phyloP scores from a whole-genome alignment of 2,888 invertebrate species.

The Rhagophthalmus giganteus region DNA sequence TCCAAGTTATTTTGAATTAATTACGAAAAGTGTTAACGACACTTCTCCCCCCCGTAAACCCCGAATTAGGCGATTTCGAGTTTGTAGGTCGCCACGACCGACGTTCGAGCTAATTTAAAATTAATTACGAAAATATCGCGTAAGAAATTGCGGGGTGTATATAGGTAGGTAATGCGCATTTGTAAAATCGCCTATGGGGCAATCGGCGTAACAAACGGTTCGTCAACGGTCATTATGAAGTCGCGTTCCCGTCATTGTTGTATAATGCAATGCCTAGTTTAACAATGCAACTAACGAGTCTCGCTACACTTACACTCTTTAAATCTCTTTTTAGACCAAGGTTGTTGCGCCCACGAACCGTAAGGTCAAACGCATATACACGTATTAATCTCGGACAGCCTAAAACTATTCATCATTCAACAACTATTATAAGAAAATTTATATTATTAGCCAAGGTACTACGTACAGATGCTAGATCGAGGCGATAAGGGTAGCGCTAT shows the following conservation, averaged over 20 bases:
- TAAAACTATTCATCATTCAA: background rate
- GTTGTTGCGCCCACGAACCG: slow-evolving; percentile 36
- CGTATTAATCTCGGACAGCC: slow-evolving; percentile 7
- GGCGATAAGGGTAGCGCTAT: slow-evolving; percentile 26
- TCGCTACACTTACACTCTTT: slow-evolving; percentile 34
- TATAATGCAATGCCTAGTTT: slow-evolving; percentile 34
- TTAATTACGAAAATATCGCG: too few species aligned
- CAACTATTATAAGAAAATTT: background rate
- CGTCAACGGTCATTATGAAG: slow-evolving; percentile 27
- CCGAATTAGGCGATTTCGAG: too few species aligned
- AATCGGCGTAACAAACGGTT: slow-evolving; percentile 25
- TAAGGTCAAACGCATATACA: slow-evolving; percentile 32
- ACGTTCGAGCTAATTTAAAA: too few species aligned
- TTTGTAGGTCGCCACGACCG: too few species aligned
- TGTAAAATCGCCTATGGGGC: slow-evolving; percentile 13
- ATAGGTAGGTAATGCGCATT: too few species aligned
- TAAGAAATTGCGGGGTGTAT: too few species aligned
- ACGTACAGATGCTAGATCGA: slow-evolving; percentile 11
- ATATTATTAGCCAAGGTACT: slow-evolving; percentile 2
- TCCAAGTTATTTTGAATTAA: too few species aligned
- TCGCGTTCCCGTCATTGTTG: slow-evolving; percentile 39
- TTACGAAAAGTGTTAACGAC: too few species aligned
- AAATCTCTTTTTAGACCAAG: slow-evolving; percentile 39
- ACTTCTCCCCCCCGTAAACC: too few species aligned
- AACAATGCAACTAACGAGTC: slow-evolving; percentile 39